Evolutionary conservation across 2,888 invertebrate genomes (phyloP).

Genomic region (Leptura quadrifasciata): DNA sequence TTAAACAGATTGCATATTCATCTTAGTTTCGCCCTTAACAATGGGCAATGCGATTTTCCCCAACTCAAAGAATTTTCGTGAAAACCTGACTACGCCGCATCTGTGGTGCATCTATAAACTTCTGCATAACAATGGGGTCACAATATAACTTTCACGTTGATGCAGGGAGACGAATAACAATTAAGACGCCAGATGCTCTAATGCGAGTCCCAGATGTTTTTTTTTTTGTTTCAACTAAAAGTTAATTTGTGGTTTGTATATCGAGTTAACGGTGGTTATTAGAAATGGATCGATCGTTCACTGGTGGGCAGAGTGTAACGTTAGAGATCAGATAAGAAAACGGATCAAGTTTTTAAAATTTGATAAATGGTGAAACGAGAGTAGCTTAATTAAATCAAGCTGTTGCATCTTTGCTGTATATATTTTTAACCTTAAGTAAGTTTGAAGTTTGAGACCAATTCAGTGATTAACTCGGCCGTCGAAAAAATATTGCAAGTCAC

Average conservation of each 20-base stretch:
- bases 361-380: too few relatives aligned
- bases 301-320: not conserved
- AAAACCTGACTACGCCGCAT: constrained; percentile 3
- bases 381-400: too few relatives aligned
- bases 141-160: constrained; percentile 26
- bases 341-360: too few relatives aligned
- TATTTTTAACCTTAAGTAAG: too few relatives aligned
- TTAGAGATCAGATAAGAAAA: not conserved
- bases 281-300: not conserved
- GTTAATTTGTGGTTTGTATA: constrained; percentile 10
- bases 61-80: not conserved
- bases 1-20: too few relatives aligned
- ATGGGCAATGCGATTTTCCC: not conserved
- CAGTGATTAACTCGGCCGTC: too few relatives aligned
- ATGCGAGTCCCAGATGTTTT: constrained; percentile 7
- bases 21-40: too few relatives aligned
- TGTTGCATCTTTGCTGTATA: too few relatives aligned
- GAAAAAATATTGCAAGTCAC: too few relatives aligned
- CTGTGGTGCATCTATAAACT: constrained; percentile 9
- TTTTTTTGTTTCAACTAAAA: not conserved
- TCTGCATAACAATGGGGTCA: constrained; percentile 12
- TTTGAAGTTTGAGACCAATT: too few relatives aligned
- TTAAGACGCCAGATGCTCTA: constrained; percentile 21
- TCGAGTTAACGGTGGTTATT: not conserved
- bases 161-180: constrained; percentile 5